A percentile compares a stretch with the other conserved stretches of the same genome.
Evolutionary conservation across 1,140 invertebrate genomes (phyloP).

Genomic region (Ceratoteleas bidentatus): DNA sequence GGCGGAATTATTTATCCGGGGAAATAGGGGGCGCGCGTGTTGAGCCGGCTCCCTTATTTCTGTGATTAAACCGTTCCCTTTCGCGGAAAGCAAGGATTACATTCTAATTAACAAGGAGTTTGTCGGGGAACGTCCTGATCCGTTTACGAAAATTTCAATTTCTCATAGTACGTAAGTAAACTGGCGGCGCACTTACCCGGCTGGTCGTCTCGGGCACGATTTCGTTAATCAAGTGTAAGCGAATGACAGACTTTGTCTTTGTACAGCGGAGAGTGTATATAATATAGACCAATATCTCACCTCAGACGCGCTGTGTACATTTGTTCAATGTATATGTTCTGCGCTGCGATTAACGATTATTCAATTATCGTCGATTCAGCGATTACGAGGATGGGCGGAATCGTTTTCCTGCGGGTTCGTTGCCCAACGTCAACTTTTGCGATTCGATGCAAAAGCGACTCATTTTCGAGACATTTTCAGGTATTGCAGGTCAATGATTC

Average conservation of each 20-base stretch:
- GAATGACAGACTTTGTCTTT: conserved; percentile 75
- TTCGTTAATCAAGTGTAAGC: conserved; percentile 70
- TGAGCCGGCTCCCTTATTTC: conserved; percentile 49
- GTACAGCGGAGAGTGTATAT: conserved; percentile 43
- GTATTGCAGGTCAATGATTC: too few species aligned
- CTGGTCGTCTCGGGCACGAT: conserved; percentile 62
- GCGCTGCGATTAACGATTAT: conserved; percentile 52
- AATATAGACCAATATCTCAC: conserved; percentile 55
- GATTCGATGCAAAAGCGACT: too few species aligned
- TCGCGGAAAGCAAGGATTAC: conserved; percentile 78
- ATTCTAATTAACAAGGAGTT: conserved; percentile 79
- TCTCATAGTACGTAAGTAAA: conserved; percentile 79
- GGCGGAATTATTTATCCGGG: conserved; percentile 53
- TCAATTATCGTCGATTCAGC: conserved; percentile 60
- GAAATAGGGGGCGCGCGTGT: conserved; percentile 8
- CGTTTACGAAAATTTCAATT: conserved; percentile 81
- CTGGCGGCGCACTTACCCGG: conserved; percentile 62
- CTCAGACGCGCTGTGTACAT: conserved; percentile 56
- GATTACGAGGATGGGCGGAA: conserved; percentile 35
- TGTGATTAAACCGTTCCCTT: conserved; percentile 62
- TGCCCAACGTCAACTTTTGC: conserved; percentile 6
- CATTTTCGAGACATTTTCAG: too few species aligned
- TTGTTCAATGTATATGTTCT: conserved; percentile 50
- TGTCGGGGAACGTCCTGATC: conserved; percentile 75
- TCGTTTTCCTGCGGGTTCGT: not conserved